Evolutionary conservation across 2,113 vertebrate species (phyloP), one percentile per base, ranked within the genome.

Genomic region (Tylochromis polylepis): DNA sequence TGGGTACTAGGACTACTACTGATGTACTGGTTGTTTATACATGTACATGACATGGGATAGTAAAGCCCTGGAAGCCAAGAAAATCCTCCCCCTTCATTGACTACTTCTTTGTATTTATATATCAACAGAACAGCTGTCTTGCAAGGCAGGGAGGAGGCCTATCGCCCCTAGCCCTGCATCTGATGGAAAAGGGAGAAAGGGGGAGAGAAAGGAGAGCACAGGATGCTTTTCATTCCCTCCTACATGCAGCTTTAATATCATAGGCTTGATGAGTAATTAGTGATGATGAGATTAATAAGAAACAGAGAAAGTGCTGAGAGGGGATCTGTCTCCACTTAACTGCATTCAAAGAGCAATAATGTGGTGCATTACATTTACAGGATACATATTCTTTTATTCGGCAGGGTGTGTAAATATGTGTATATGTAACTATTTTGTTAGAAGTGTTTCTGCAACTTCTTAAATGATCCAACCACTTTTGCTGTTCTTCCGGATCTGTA

Each of bases 261-360:
- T 93, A 94, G 89, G 93, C 88, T 86, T 91, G 92, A 93, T 85
- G 89, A 89, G 89, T 92, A 93, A 94, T 95, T 94, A 92, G 91
- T 78, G 88, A 88, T 80, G 88, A 91, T 88, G 86, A 94, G 86
- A 94, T 91, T 91, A 95, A 89, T 89, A 93, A 84, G 83, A 94
- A 90, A 90, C 58, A 87, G 78, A 89, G 55, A 86, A 85, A 86
- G 58, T 62, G 81, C 62, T 82, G 46, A 85, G 56, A 88, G 84
- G 79, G 29, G 7, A 92, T 88, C 67, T 55, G 58, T 83, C 55
- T 88, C 77, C 65, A 77, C 60, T 87, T 85, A 57, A 83, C 59
- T 65, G 85, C 85, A 78, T 87, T 89, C 85, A 88, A 43, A 67
- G 79, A 86, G 82, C 70, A 24, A 60, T 84, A 77, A 84, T 46